Percentiles rank a stretch among this genome's conserved stretches.
phyloP scores from a whole-genome alignment of 2,113 vertebrate genomes.

The Calyptomena viridis region DNA sequence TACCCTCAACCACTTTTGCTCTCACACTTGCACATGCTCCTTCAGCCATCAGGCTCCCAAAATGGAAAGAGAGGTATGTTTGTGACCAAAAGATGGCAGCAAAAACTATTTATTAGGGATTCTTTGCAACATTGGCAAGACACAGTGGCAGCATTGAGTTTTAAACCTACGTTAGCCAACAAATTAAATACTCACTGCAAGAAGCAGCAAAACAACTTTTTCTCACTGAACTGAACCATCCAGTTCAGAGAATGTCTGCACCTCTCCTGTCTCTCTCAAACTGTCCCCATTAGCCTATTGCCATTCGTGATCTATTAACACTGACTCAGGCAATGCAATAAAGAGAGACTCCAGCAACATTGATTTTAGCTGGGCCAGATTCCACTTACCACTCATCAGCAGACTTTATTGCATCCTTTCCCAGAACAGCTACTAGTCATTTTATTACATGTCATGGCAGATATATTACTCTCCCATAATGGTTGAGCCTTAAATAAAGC shows the following conservation, averaged over 20 bases:
- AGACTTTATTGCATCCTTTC: conserved; percentile 68
- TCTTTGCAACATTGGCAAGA: background rate
- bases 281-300: conserved; percentile 52
- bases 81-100: conserved; percentile 65
- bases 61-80: background rate
- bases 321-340: conserved; percentile 56
- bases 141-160: background rate
- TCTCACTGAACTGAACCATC: background rate
- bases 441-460: conserved; percentile 59
- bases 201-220: background rate
- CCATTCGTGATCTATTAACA: conserved; percentile 66
- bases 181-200: background rate
- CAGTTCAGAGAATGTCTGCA: background rate
- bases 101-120: conserved; percentile 44
- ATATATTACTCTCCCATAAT: conserved; percentile 59
- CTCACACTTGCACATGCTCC: conserved; percentile 22
- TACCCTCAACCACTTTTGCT: background rate
- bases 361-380: conserved; percentile 64
- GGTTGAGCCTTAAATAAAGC: conserved; percentile 56
- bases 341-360: conserved; percentile 64
- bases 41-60: background rate
- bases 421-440: conserved; percentile 67
- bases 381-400: conserved; percentile 67
- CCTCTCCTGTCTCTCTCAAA: background rate
- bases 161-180: background rate